Evolutionary conservation across 2,113 vertebrate species (phyloP), one percentile per base, ranked within the genome.

Genomic region (Lepisosteus oculatus): DNA sequence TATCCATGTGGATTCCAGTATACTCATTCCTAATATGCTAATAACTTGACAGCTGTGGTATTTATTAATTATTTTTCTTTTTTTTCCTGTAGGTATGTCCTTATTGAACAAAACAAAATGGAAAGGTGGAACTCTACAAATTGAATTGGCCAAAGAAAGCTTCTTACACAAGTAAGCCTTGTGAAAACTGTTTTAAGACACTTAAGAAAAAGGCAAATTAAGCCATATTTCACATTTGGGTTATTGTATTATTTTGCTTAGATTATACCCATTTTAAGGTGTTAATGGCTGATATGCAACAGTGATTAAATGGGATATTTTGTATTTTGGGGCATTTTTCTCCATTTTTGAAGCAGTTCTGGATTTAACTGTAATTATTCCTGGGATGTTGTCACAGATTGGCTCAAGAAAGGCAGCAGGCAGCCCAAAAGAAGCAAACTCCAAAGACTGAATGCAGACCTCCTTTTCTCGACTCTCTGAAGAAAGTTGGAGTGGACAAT

Each of bases 51-150:
- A 29, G 29, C 29, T 29, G 29, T 29, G 29, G 29, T 29, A 29
- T 29, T 2, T 29, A 29, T 29, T 29, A 29, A 29, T 29, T 29
- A 29, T 29, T 29, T 29, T 61, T 42, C 3, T 2, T 70, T 56
- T 77, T 61, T 76, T 82, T 83, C 74, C 71, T 69, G 54, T 68
- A 99, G 97, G 97, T 81, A 57, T 96, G 77, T 95, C 93, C 0
- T 1, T 92, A 77, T 84, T 99, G 78, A 98, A 98, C 85, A 96
- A 95, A 85, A 92, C 95, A 44, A 96, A 93, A 82, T 98, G 96
- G 97, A 98, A 97, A 88, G 96, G 96, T 64, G 95, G 94, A 69
- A 95, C 92, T 0, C 84, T 99, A 65, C 93, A 97, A 82, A 96
- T 99, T 62, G 94, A 99, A 84, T 69, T 89, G 47, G 97, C 97